Evolutionary conservation across 2,113 vertebrate genomes (phyloP).

Genomic region (Gasterosteus nipponicus): DNA sequence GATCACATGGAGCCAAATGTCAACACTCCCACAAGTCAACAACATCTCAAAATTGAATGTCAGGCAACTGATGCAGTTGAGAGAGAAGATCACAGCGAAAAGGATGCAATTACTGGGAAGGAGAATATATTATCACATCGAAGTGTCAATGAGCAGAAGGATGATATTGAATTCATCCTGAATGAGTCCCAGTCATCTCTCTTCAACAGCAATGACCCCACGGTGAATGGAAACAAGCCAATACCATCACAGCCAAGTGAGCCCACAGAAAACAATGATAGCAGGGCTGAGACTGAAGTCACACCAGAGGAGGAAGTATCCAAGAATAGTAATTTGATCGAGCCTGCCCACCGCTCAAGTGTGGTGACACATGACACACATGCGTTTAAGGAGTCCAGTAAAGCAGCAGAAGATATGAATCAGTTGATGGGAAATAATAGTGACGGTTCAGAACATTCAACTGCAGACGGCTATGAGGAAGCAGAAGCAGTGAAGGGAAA

Average conservation of each 20-base stretch:
- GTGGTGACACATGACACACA: constrained; percentile 47
- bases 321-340: constrained; percentile 49
- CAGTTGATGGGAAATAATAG: constrained; percentile 41
- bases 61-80: constrained; percentile 52
- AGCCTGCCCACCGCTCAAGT: constrained; percentile 49
- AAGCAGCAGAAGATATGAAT: constrained; percentile 35
- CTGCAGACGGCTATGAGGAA: constrained; percentile 21
- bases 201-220: constrained; percentile 58
- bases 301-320: constrained; percentile 47
- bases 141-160: constrained; percentile 74
- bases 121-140: constrained; percentile 72
- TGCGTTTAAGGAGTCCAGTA: constrained; percentile 52
- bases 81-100: constrained; percentile 53
- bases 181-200: constrained; percentile 66
- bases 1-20: constrained; percentile 57
- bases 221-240: constrained; percentile 57
- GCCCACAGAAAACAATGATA: constrained; percentile 55
- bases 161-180: constrained; percentile 73
- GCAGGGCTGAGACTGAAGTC: constrained; percentile 48
- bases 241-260: constrained; percentile 63
- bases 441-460: constrained; percentile 18
- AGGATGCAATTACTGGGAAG: constrained; percentile 59
- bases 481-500: constrained; percentile 50
- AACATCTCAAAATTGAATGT: constrained; percentile 62
- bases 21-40: constrained; percentile 66